phyloP scores from a whole-genome alignment of 2,888 invertebrate species.

The Metalampra italica region DNA sequence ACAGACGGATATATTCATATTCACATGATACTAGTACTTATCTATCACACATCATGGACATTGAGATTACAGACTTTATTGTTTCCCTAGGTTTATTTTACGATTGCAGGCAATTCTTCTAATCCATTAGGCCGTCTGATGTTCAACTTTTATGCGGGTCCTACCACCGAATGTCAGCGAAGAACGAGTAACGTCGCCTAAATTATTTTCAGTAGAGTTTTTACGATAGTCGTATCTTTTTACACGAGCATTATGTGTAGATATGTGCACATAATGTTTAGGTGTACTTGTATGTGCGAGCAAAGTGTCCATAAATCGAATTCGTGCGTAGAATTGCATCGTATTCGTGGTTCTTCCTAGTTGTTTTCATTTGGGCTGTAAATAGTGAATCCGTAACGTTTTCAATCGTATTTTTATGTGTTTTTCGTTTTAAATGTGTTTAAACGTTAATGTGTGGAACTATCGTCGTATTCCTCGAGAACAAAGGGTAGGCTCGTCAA shows the following conservation, averaged over 20 bases:
- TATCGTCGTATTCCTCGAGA: slow-evolving; percentile 36
- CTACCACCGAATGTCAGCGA: slow-evolving; percentile 65
- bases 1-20: slow-evolving; percentile 23
- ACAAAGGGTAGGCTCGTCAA: slow-evolving; percentile 51
- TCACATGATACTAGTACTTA: slow-evolving; percentile 27
- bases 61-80: slow-evolving; percentile 53
- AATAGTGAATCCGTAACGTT: not conserved
- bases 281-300: slow-evolving; percentile 56
- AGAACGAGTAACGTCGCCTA: slow-evolving; percentile 71
- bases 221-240: slow-evolving; percentile 77
- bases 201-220: slow-evolving; percentile 75
- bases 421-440: not conserved
- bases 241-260: slow-evolving; percentile 72
- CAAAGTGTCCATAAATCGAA: slow-evolving; percentile 69
- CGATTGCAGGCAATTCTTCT: slow-evolving; percentile 72
- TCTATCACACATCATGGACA: slow-evolving; percentile 34
- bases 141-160: slow-evolving; percentile 72
- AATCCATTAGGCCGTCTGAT: slow-evolving; percentile 75
- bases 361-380: too few species aligned
- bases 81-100: slow-evolving; percentile 55
- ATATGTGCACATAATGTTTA: slow-evolving; percentile 71
- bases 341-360: not conserved
- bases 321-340: slow-evolving; percentile 62
- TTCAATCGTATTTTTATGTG: not conserved
- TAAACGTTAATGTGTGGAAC: slow-evolving; percentile 6